Evolutionary conservation across 2,113 vertebrate genomes (phyloP).

Genomic region (Grammatotria lemairii): DNA sequence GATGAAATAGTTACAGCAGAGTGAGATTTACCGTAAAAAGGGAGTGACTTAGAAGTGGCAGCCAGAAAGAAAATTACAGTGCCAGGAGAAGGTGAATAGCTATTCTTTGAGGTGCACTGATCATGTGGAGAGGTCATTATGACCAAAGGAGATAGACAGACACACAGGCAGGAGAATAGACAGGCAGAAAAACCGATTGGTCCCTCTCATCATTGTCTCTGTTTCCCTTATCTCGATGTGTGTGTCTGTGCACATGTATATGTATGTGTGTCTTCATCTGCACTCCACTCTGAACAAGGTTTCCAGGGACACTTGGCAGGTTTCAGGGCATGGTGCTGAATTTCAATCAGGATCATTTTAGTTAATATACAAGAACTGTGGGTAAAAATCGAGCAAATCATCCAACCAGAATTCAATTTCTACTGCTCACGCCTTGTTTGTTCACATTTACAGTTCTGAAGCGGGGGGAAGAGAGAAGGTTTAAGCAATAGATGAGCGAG

Average conservation of each 20-base stretch:
- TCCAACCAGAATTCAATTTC: constrained; percentile 35
- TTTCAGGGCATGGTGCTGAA: constrained; percentile 21
- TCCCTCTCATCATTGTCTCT: constrained; percentile 8
- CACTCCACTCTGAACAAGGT: constrained; percentile 40
- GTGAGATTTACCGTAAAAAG: background rate
- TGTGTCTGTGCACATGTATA: background rate
- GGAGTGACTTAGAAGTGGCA: background rate
- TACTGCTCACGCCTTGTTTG: background rate
- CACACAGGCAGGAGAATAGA: background rate
- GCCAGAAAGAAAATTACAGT: constrained; percentile 25
- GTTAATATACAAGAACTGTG: constrained; percentile 20
- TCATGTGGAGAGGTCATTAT: constrained; percentile 31
- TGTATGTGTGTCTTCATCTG: constrained; percentile 31
- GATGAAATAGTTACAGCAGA: background rate
- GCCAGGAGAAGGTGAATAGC: constrained; percentile 23
- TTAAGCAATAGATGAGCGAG: background rate
- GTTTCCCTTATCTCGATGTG: constrained; percentile 9
- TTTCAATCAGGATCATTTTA: constrained; percentile 43
- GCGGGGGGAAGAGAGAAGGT: background rate
- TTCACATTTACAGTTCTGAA: constrained; percentile 17
- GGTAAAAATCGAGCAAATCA: constrained; percentile 18
- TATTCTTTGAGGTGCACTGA: constrained; percentile 29
- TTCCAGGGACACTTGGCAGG: constrained; percentile 49
- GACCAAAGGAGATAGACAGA: constrained; percentile 13
- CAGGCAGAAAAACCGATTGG: background rate